These are phyloP conservation scores for Sepioteuthis lessoniana DNA, from an alignment of 2,888 invertebrate species.

Conservation along the genomic window DNA sequence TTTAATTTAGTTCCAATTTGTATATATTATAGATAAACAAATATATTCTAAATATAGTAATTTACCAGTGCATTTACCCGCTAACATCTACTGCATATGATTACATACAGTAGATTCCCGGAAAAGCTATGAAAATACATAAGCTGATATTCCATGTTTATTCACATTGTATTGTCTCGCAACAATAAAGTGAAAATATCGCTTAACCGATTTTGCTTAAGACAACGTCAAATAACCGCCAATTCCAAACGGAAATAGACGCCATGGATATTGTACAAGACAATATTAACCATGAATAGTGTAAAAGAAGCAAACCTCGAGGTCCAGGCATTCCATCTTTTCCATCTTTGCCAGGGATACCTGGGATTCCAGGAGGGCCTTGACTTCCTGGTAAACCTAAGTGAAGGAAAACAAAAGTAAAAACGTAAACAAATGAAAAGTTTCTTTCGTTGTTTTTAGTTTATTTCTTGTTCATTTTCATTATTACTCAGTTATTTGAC, in stretches of 20 bases:
- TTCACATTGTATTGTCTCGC: background rate
- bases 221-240: too few relatives aligned
- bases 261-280: background rate
- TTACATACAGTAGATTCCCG: background rate
- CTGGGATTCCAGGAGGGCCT: slow-evolving; percentile 42
- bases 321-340: slow-evolving; percentile 38
- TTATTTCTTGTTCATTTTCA: background rate
- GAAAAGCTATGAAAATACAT: background rate
- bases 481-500: background rate
- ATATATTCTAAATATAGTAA: too few relatives aligned
- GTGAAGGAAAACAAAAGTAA: background rate
- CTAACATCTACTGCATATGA: background rate
- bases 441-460: background rate
- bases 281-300: background rate
- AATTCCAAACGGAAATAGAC: background rate
- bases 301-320: slow-evolving; percentile 39
- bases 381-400: slow-evolving; percentile 34
- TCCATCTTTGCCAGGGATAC: slow-evolving; percentile 38
- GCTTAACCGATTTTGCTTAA: too few relatives aligned
- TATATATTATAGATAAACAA: too few relatives aligned
- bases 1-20: too few relatives aligned
- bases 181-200: too few relatives aligned
- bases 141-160: background rate
- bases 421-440: background rate
- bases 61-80: background rate